Evolutionary conservation across 2,113 vertebrate species (phyloP).

Genomic region (Turnix velox): DNA sequence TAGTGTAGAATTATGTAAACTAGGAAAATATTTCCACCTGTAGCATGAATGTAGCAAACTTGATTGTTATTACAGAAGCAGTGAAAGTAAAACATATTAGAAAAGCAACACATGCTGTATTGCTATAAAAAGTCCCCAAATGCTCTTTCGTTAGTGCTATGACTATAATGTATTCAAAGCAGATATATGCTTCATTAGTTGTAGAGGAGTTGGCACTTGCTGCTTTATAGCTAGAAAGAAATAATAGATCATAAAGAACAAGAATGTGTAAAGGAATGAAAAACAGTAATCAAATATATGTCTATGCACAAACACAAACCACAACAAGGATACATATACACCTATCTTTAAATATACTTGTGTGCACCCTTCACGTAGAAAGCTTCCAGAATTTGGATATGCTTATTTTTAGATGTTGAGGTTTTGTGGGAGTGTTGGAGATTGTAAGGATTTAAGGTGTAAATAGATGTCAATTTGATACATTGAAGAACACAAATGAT

Average conservation of each 20-base stretch:
- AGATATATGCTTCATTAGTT: constrained; percentile 43
- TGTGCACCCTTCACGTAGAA: background rate
- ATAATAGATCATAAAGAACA: constrained; percentile 45
- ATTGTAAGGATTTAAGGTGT: background rate
- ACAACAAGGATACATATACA: background rate
- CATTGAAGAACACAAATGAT: background rate
- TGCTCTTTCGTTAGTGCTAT: background rate
- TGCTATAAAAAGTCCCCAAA: constrained; percentile 40
- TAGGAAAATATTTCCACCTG: constrained; percentile 47
- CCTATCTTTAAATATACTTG: background rate
- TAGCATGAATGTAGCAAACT: background rate
- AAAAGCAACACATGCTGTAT: background rate
- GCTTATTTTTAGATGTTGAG: background rate
- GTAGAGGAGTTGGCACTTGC: constrained; percentile 16
- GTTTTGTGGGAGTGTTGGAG: background rate
- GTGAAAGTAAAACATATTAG: constrained; percentile 26
- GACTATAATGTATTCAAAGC: constrained; percentile 31
- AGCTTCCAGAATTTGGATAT: background rate
- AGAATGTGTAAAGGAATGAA: constrained; percentile 12
- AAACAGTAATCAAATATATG: background rate
- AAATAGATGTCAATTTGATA: background rate
- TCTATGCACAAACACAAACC: background rate
- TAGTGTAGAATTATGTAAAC: constrained; percentile 37
- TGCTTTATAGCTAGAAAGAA: constrained; percentile 44
- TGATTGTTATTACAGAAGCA: constrained; percentile 42